Evolutionary conservation across 1,140 invertebrate genomes (phyloP), one percentile per base, ranked within the genome.

Genomic region (Drosophila parabipectinata): DNA sequence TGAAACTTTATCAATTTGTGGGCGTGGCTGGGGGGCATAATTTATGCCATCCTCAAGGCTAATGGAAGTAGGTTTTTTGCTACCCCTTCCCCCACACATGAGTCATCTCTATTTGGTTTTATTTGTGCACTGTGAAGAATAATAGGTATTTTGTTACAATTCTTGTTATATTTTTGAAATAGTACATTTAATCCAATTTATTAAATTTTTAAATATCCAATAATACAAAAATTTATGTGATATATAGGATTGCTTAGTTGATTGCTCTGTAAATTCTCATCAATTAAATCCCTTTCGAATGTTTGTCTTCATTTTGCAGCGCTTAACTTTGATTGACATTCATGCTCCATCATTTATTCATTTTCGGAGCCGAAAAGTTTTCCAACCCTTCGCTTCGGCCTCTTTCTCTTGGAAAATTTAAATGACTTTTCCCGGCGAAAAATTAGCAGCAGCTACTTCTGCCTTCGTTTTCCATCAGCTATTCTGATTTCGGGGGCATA

Each of bases 331-430:
- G 83, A 87, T 87, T 87, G 83, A 87, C 83, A 87, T 87, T 87
- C 83, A 87, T 88, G 83, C 75, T 61, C 72, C 79, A 87, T 87
- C 83, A 88, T 87, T 87, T 88, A 88, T 87, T 88, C 83, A 87
- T 88, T 87, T 69, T 79, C 32, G 69, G 69, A 73, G 77, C 73
- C 61, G 62, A 60, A 76, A 76, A 76, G 72, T 76, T 76, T 55
- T 50, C 14, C 32, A 39, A 61, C n/a, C 24, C 32, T 26, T 32
- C 8, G 15, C 26, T 52, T 34, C 14, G 4, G 14, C 28, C 14
- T 28, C 26, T 7, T n/a, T 10, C 48, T 28, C 28, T 55, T 37
- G 37, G 15, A 64, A 55, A 64, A 74, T 75, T 75, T 75, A 75
- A 75, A 75, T 75, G 72, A 74, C 59, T 74, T 74, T 74, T 74